Evolutionary conservation across 2,113 vertebrate species (phyloP).

Genomic region (Pithys albifrons): DNA sequence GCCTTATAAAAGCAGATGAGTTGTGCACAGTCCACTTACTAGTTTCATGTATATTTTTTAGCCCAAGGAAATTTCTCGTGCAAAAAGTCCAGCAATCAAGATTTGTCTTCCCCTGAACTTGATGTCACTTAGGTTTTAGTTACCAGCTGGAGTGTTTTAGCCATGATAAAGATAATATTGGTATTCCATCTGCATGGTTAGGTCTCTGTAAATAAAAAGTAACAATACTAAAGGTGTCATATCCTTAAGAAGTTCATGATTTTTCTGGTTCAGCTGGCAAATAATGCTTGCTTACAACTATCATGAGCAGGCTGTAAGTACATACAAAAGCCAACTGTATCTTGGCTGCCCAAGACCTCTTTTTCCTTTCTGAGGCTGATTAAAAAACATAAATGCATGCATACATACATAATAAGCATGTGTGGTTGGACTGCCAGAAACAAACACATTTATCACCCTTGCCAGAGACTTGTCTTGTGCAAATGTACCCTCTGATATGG

Average conservation of each 20-base stretch:
- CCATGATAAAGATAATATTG: neutral
- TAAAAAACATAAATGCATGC: neutral
- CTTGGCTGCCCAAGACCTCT: neutral
- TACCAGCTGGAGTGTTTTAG: neutral
- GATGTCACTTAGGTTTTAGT: neutral
- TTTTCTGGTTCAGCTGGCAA: slow-evolving; percentile 2
- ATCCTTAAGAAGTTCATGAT: neutral
- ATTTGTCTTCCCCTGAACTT: neutral
- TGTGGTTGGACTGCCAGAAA: neutral
- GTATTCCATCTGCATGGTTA: neutral
- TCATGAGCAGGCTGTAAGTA: neutral
- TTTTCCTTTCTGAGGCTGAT: slow-evolving; percentile 6
- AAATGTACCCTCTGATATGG: neutral
- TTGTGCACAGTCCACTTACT: neutral
- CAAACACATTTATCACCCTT: slow-evolving; percentile 49
- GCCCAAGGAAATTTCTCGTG: neutral
- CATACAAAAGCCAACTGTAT: neutral
- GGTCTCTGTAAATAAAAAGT: neutral
- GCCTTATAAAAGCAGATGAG: neutral
- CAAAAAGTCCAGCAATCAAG: neutral
- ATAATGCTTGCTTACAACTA: neutral
- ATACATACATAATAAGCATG: slow-evolving; percentile 32
- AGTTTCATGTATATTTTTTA: neutral
- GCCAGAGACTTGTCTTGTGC: neutral
- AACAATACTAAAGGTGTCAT: neutral